Base-by-base conservation (phyloP, 1,140 invertebrate genomes). In the Pogonomyrmex barbatus region DNA sequence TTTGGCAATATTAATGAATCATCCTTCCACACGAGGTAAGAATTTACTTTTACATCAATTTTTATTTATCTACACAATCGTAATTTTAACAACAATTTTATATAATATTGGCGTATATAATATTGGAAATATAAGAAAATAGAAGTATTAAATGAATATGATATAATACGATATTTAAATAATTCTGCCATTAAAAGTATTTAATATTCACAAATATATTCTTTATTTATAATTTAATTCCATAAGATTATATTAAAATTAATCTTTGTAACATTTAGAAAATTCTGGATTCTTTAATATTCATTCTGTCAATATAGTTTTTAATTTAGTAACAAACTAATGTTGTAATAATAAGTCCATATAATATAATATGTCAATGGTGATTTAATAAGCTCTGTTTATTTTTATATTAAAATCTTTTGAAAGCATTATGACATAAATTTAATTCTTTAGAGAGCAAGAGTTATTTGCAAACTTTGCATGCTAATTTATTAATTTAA, bases 1-100 rank as follows among this genome's bases (percentile, higher is more conserved):
- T 50, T 96, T 99, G 82, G 98, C 98, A 33, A 99, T 99, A 93
- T 96, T 98, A 83, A 98, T 98, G 98, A 98, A 98, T 94, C 97
- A 98, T 95, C 97, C 97, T 62, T 97, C 97, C 86, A 96, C 97
- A 45, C 96, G 97, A 96, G 98, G 98, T 98, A 94, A 97, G 97
- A 75, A 73, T 83, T 60, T 47, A 47, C 12, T 60, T 73, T 73
- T 30, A 73, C 1, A 47, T 56, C 0, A 81, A 45, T 60, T 4
- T 63, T 50, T 50, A 65, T 14, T 68, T 39, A 52, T 3, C n/a
- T 24, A 10, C 17, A 39, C 47, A 81, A 12, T 14, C 3, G 12
- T 70, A 54, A 81, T 42, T 54, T 9, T 81, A 2, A 36, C 45
- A 4, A 77, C 42, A 36, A 63, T 30, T 54, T 68, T 56, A 12